These are phyloP conservation scores for Cheumatopsyche charites DNA, from an alignment of 1,140 invertebrate genomes.

Conservation along the genomic window DNA sequence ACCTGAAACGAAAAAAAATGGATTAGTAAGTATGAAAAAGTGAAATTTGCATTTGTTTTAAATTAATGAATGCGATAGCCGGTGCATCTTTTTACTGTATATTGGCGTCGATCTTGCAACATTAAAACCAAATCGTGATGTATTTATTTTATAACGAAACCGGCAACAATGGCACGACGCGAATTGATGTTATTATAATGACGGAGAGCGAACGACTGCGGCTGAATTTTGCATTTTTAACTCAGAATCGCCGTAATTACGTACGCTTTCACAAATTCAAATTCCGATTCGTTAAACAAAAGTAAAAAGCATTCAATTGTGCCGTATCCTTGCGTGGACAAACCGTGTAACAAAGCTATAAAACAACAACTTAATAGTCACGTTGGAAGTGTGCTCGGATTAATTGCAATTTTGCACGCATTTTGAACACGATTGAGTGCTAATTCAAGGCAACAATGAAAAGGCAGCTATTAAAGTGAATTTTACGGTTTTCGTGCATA, in stretches of 20 bases:
- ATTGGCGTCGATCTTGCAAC: conserved; percentile 23
- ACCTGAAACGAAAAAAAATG: conserved; percentile 10
- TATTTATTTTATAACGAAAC: conserved; percentile 45
- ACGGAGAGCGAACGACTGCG: conserved; percentile 12
- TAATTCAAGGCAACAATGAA: background rate
- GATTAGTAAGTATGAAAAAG: background rate
- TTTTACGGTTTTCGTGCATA: too few relatives aligned
- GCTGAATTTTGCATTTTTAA: conserved; percentile 25
- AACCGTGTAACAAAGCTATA: background rate
- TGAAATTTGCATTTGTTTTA: background rate
- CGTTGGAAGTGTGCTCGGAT: background rate
- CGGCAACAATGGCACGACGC: conserved; percentile 29
- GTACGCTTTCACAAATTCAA: background rate
- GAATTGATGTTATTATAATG: conserved; percentile 32
- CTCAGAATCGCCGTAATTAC: background rate
- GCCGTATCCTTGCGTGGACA: too few relatives aligned
- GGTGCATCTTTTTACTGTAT: background rate
- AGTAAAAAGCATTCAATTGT: too few relatives aligned
- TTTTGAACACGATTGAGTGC: background rate
- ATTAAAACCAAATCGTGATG: conserved; percentile 40
- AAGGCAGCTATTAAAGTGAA: background rate
- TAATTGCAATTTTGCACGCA: conserved; percentile 7
- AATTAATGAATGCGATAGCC: background rate
- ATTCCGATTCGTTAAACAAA: background rate
- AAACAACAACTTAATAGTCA: background rate